Percentiles rank a stretch among this genome's conserved stretches.
phyloP scores from a whole-genome alignment of 2,113 vertebrate species.

The Calypte anna region DNA sequence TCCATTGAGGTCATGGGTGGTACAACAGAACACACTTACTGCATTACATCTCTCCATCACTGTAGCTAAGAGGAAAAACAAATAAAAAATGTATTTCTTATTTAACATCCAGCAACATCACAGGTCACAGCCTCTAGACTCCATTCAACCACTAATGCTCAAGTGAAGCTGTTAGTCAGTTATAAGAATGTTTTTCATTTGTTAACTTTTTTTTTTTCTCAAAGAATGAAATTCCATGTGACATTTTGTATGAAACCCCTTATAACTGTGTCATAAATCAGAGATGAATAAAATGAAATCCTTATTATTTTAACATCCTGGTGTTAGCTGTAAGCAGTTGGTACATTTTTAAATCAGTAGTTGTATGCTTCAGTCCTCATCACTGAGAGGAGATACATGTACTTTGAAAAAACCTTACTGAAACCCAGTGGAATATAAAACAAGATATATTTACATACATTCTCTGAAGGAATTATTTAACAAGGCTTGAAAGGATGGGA shows the following conservation, averaged over 20 bases:
- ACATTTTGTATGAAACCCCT: neutral
- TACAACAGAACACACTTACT: slow-evolving; percentile 48
- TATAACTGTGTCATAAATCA: neutral
- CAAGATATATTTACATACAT: neutral
- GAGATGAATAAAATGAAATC: neutral
- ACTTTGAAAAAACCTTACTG: neutral
- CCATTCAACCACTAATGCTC: neutral
- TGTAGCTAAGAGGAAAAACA: slow-evolving; percentile 6
- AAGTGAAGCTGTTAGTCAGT: neutral
- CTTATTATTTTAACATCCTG: neutral
- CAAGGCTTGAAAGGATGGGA: neutral
- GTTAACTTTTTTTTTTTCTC: neutral
- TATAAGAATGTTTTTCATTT: neutral
- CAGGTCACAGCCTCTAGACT: neutral
- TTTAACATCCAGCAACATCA: slow-evolving; percentile 22
- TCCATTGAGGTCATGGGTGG: neutral
- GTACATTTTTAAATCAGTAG: neutral
- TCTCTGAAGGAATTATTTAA: neutral
- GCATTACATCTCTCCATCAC: neutral
- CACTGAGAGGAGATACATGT: neutral
- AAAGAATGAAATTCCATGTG: neutral
- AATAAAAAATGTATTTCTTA: slow-evolving; percentile 37
- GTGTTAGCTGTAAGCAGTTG: neutral
- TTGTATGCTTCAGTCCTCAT: neutral
- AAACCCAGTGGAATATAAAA: neutral